These are phyloP conservation scores for Porphyrio hochstetteri DNA, from an alignment of 2,113 vertebrate species.

Conservation along the genomic window DNA sequence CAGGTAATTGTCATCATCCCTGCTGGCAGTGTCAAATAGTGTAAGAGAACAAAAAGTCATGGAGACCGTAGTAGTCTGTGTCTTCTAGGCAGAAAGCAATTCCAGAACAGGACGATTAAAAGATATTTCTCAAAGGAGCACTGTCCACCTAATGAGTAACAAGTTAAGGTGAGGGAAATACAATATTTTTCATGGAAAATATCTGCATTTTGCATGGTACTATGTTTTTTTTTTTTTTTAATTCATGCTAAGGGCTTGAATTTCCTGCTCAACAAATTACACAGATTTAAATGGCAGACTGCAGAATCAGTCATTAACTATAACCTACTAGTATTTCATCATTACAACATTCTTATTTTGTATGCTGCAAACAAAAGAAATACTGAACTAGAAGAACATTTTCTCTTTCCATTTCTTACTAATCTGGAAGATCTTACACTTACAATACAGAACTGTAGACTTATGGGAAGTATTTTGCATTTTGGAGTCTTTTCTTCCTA, in stretches of 20 bases:
- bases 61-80: accelerated
- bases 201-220: neutral
- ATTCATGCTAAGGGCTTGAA: neutral
- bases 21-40: neutral
- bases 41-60: neutral
- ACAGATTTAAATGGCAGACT: neutral
- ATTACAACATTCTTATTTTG: neutral
- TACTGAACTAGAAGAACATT: neutral
- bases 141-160: neutral
- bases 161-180: neutral
- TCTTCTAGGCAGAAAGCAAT: neutral
- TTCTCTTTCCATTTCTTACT: neutral
- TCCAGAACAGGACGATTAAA: neutral
- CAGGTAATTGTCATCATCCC: neutral
- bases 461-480: neutral
- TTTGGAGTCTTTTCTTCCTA: neutral
- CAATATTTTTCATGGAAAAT: neutral
- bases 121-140: neutral
- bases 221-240: neutral
- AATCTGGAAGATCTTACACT: neutral
- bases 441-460: neutral
- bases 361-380: neutral
- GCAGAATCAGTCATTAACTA: neutral
- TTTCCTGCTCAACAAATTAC: neutral
- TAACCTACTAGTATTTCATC: neutral